Evolutionary conservation across 2,888 invertebrate species (phyloP), one percentile per base, ranked within the genome.

Genomic region (Diaperis boleti): DNA sequence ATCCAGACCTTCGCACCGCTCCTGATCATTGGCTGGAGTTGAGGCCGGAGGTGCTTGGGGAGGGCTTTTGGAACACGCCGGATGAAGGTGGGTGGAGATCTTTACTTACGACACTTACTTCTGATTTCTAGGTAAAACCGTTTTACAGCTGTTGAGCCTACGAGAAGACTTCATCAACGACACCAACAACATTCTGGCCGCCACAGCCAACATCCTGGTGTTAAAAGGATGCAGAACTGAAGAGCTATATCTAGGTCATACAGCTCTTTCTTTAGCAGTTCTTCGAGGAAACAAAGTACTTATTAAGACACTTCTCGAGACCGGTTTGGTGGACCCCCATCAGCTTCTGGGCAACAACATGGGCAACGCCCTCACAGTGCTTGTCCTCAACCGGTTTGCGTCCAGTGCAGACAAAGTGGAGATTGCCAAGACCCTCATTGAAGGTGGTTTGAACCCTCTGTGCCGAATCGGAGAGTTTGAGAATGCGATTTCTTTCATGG

Each of bases 91-190:
- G n/a, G n/a, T n/a, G n/a, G n/a, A n/a, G n/a, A n/a, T n/a, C 8
- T 31, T 7, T n/a, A 20, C 3, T 20, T 3, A 20, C 20, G 26
- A 26, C 6, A 26, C 33, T 11, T 11, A 13, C 33, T n/a, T n/a
- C n/a, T n/a, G n/a, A n/a, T n/a, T n/a, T n/a, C 11, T 2, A 13
- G 10, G 11, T 6, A 33, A 33, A 31, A 31, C 3, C 14, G 73
- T 78, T 2, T 68, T 82, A 18, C 81, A 82, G 52, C 66, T 81
- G 8, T 62, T 82, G 2, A 76, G 76, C 47, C 71, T 81, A 71
- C 67, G 81, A 54, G 70, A 72, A 18, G 81, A 82, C 65, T 79
- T 75, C 56, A 31, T 56, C 1, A 50, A 62, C 1, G 78, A 79
- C 47, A 22, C 66, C 4, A 57, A 65, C 7, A 45, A 68, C 44